Conservation (phyloP, 2,797 vertebrate genomes). For the Acrossocheilus fasciatus region DNA sequence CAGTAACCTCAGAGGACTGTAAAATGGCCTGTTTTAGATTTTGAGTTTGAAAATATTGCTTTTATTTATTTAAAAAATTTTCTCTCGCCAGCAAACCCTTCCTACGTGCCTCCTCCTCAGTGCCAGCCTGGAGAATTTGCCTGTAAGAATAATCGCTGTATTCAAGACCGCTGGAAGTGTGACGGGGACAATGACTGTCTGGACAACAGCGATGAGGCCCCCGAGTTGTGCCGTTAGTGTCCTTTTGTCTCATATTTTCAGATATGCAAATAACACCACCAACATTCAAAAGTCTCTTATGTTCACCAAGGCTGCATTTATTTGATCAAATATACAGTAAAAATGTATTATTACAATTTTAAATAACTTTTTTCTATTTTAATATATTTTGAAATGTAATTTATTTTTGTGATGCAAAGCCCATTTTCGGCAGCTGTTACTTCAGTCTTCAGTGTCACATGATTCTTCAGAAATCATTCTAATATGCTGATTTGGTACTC, state of each 20-base stretch:
- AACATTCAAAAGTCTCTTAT: background rate
- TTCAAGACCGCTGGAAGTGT: constrained; percentile 90
- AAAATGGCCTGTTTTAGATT: constrained; percentile 16
- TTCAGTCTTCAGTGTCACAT: background rate
- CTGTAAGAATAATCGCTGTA: constrained; percentile 89
- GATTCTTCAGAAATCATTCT: background rate
- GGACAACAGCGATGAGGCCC: constrained; percentile 87
- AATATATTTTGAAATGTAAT: background rate
- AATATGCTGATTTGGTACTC: background rate
- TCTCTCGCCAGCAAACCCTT: constrained; percentile 87
- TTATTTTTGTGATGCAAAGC: background rate
- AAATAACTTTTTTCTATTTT: background rate
- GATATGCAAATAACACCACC: constrained; percentile 42
- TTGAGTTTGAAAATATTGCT: background rate
- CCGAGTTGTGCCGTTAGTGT: constrained; percentile 91
- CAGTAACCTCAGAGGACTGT: background rate
- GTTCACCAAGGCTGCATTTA: background rate
- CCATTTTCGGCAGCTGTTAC: background rate
- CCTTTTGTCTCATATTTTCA: constrained; percentile 35
- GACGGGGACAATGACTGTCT: constrained; percentile 88
- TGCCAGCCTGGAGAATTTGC: constrained; percentile 90
- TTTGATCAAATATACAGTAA: background rate
- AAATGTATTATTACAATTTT: background rate
- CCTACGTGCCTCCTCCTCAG: constrained; percentile 93
- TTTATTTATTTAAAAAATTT: background rate